A percentile compares a stretch with the other conserved stretches of the same genome.
phyloP scores from a whole-genome alignment of 2,888 invertebrate genomes.

The Agrilus mali region DNA sequence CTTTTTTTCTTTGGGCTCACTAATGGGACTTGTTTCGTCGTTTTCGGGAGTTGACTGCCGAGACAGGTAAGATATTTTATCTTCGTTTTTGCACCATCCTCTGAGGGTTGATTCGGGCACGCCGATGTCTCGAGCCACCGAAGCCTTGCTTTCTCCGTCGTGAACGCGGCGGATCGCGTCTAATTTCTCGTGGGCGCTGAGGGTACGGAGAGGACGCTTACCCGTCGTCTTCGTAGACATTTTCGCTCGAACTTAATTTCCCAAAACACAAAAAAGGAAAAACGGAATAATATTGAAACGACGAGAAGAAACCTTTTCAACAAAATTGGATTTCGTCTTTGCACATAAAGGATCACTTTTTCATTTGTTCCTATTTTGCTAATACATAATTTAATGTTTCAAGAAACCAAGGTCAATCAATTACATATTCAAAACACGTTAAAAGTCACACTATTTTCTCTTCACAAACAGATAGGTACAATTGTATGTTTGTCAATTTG shows the following conservation, averaged over 20 bases:
- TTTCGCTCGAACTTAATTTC: background rate
- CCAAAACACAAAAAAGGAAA: no score
- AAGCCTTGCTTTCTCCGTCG: constrained; percentile 75
- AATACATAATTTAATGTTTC: no score
- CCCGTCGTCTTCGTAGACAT: constrained; percentile 58
- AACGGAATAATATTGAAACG: no score
- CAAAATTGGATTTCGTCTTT: no score
- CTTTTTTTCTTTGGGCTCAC: constrained; percentile 13
- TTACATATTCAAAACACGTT: no score
- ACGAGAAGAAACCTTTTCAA: no score
- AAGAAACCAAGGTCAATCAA: no score
- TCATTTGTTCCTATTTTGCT: no score
- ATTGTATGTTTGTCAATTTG: no score
- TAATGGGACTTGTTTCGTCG: constrained; percentile 34
- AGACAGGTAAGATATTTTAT: constrained; percentile 59
- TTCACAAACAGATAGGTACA: no score
- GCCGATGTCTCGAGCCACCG: constrained; percentile 73
- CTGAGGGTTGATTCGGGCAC: constrained; percentile 77
- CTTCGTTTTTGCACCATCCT: constrained; percentile 81
- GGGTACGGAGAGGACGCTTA: constrained; percentile 66
- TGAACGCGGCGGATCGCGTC: constrained; percentile 72
- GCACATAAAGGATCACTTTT: no score
- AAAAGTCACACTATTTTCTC: no score
- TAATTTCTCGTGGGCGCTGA: constrained; percentile 67
- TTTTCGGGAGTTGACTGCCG: constrained; percentile 61